Evolutionary conservation across 1,140 invertebrate genomes (phyloP), one percentile per base, ranked within the genome.

Genomic region (Psilanteris sp.): DNA sequence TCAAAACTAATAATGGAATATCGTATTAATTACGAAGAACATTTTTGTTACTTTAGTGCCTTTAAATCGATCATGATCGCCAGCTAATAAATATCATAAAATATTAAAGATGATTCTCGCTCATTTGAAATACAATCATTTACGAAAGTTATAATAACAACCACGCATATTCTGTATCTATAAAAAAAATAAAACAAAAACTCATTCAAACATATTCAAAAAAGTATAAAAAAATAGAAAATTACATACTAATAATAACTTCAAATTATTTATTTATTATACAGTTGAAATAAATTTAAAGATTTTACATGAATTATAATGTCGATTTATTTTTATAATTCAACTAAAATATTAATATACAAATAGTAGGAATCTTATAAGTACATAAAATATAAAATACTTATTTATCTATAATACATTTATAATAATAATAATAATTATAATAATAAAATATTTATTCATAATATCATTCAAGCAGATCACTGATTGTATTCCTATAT

Each of bases 381-480:
- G 50, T 72, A 72, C 68, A 34, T 64, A 46, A 36, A 55, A 62
- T 62, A 72, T 57, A 64, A 59, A 73, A 72, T 64, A 72, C 50
- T 73, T 57, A 32, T 31, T 52, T 44, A 14, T 39, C 15, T 57
- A 46, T 20, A 20, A 20, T 3, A 20, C 5, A 20, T 20, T 20
- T 20, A 20, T 20, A 20, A 20, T 20, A 20, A 32, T 48, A 62
- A 52, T 41, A 55, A 18, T 61, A 43, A 50, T 10, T 32, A 46
- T 54, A 29, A 48, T 18, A 50, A 32, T 57, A 64, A 13, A 64
- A 48, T 41, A 64, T 20, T 64, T 13, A 14, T 36, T n/a, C n/a
- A 29, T 67, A 75, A 62, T 75, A 75, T 67, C 71, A 75, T 46
- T 67, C 55, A 71, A 52, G 52, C 67, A 74, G 62, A 75, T 75